Percentiles rank a stretch among this genome's conserved stretches.
phyloP scores from a whole-genome alignment of 2,888 invertebrate species.

The Sialis lutaria region DNA sequence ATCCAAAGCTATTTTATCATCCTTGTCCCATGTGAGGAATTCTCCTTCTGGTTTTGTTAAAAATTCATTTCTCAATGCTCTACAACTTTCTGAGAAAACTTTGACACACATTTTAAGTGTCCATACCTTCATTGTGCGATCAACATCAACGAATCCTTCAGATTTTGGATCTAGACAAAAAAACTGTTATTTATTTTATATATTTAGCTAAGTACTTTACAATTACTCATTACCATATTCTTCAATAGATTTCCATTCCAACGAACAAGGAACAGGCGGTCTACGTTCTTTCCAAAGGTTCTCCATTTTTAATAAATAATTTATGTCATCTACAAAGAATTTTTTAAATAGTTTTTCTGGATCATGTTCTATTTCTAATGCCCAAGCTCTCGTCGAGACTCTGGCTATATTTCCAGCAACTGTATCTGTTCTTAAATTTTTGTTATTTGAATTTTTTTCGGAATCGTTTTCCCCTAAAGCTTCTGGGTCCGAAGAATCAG shows the following conservation, averaged over 20 bases:
- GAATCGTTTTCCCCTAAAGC: constrained; percentile 47
- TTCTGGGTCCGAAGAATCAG: constrained; percentile 92
- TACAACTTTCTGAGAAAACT: constrained; percentile 52
- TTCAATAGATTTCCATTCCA: constrained; percentile 11
- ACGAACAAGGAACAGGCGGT: constrained; percentile 52
- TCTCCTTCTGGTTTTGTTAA: constrained; percentile 35
- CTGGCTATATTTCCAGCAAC: constrained; percentile 29
- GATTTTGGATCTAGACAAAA: not conserved
- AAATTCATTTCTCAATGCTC: constrained; percentile 40
- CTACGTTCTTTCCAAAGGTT: constrained; percentile 87
- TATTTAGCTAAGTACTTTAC: not conserved
- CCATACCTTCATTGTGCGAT: constrained; percentile 23
- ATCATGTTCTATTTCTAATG: constrained; percentile 65
- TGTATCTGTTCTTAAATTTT: constrained; percentile 13
- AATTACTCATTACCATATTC: not conserved
- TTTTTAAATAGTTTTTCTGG: constrained; percentile 77
- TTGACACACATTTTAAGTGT: constrained; percentile 25
- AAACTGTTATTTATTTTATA: not conserved
- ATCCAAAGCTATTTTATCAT: constrained; percentile 82
- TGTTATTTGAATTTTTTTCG: constrained; percentile 28
- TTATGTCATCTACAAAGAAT: constrained; percentile 86
- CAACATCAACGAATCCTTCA: not conserved
- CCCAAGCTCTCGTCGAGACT: constrained; percentile 77
- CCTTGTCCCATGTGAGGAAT: constrained; percentile 93
- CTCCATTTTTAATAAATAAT: constrained; percentile 82